phyloP scores from a whole-genome alignment of 2,113 vertebrate genomes.

The Probosciger aterrimus region DNA sequence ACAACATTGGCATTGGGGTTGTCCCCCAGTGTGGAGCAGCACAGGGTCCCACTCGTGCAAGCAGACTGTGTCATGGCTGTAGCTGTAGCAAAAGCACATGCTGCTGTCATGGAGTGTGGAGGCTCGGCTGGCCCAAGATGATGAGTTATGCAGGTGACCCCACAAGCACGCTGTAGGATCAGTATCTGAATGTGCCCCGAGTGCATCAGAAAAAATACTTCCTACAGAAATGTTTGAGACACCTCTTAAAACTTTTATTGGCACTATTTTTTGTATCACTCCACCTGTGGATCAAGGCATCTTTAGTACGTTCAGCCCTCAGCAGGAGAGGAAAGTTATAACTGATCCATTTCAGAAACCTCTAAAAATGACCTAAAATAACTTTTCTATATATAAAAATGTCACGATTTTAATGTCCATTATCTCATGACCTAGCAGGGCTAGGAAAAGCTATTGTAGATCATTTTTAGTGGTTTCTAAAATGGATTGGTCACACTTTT shows the following conservation, averaged over 20 bases:
- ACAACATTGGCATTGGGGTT: background rate
- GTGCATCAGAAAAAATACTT: conserved; percentile 24
- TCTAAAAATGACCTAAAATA: conserved; percentile 64
- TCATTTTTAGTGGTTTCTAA: conserved; percentile 57
- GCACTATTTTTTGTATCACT: conserved; percentile 54
- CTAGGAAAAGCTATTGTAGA: conserved; percentile 55
- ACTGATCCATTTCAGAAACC: conserved; percentile 54
- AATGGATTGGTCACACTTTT: conserved; percentile 37
- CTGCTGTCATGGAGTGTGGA: background rate
- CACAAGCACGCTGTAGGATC: background rate
- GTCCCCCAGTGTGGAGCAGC: rapidly evolving
- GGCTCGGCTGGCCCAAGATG: background rate
- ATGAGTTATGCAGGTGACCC: conserved; percentile 15
- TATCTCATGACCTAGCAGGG: conserved; percentile 55
- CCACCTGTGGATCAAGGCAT: conserved; percentile 37
- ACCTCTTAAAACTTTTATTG: conserved; percentile 48
- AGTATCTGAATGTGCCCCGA: background rate
- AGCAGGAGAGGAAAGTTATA: conserved; percentile 51
- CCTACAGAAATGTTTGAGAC: conserved; percentile 24
- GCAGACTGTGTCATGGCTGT: background rate
- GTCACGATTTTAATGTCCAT: conserved; percentile 57
- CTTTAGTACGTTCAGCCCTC: conserved; percentile 29
- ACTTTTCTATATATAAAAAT: conserved; percentile 59
- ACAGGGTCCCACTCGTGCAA: rapidly evolving
- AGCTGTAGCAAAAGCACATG: background rate